Conservation (phyloP, 1,140 invertebrate species). For the Paraescarpia echinospica region DNA sequence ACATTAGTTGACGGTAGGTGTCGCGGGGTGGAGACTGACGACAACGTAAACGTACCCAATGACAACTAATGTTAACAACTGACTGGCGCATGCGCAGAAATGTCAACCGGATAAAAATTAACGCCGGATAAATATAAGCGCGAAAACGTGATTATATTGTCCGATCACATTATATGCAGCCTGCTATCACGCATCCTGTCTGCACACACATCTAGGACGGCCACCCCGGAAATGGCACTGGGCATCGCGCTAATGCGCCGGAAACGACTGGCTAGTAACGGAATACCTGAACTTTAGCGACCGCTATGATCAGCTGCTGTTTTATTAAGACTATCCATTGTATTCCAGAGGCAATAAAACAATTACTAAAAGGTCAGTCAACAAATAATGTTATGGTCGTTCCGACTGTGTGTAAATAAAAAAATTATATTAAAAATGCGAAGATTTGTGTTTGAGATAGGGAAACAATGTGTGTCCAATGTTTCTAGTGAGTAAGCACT, state of each 20-base stretch:
- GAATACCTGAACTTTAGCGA: not conserved
- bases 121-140: too few relatives aligned
- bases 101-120: too few relatives aligned
- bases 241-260: not conserved
- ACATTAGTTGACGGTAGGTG: too few relatives aligned
- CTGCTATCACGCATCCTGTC: not conserved
- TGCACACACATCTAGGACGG: not conserved
- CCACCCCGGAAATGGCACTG: not conserved
- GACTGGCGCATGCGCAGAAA: too few relatives aligned
- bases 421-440: too few relatives aligned
- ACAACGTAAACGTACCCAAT: too few relatives aligned
- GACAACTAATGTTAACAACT: too few relatives aligned
- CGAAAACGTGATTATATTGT: not conserved
- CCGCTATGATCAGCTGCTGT: not conserved
- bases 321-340: not conserved
- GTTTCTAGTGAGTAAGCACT: too few relatives aligned
- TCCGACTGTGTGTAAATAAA: not conserved
- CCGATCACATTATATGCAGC: not conserved
- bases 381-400: not conserved
- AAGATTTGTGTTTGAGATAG: too few relatives aligned
- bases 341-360: not conserved
- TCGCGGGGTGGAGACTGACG: too few relatives aligned
- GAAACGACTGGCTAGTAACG: not conserved
- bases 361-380: not conserved
- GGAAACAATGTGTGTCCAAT: too few relatives aligned